Percentiles rank a stretch among this genome's conserved stretches.
These are phyloP conservation scores for Stenoptilia bipunctidactyla DNA, from an alignment of 2,888 invertebrate genomes.

Conservation along the genomic window DNA sequence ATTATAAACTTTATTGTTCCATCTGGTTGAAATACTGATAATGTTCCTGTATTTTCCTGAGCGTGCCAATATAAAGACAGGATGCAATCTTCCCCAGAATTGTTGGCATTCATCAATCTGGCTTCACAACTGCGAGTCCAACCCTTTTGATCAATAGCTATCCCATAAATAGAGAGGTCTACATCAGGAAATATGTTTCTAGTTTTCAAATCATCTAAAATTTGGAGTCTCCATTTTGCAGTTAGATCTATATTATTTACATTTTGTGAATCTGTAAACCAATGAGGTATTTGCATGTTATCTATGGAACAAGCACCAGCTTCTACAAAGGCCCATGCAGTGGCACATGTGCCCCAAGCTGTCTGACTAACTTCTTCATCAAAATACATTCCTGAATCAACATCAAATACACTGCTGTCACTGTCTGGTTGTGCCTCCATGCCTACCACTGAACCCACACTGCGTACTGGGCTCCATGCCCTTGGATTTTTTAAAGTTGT, in stretches of 20 bases:
- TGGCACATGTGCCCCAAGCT: constrained; percentile 85
- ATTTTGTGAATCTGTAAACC: constrained; percentile 77
- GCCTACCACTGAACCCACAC: constrained; percentile 86
- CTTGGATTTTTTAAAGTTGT: constrained; percentile 82
- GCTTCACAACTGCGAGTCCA: constrained; percentile 90
- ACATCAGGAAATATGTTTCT: constrained; percentile 61
- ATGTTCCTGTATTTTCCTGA: constrained; percentile 78
- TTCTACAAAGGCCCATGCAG: constrained; percentile 85
- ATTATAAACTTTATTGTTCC: constrained; percentile 81
- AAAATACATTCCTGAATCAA: constrained; percentile 84
- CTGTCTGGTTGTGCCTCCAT: constrained; percentile 90
- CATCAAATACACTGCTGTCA: constrained; percentile 85
- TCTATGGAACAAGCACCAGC: constrained; percentile 86
- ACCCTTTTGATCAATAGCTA: constrained; percentile 86
- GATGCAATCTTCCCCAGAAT: constrained; percentile 79
- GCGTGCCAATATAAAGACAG: constrained; percentile 88
- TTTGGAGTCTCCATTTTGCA: constrained; percentile 81
- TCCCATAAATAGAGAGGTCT: constrained; percentile 75
- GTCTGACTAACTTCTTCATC: constrained; percentile 82
- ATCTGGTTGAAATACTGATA: constrained; percentile 83
- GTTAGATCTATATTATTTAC: constrained; percentile 73
- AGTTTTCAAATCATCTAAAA: constrained; percentile 76
- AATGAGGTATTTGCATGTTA: constrained; percentile 81
- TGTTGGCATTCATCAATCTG: constrained; percentile 66
- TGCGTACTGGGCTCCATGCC: constrained; percentile 91